phyloP scores from a whole-genome alignment of 2,888 invertebrate genomes.

The Aporophyla lueneburgensis region DNA sequence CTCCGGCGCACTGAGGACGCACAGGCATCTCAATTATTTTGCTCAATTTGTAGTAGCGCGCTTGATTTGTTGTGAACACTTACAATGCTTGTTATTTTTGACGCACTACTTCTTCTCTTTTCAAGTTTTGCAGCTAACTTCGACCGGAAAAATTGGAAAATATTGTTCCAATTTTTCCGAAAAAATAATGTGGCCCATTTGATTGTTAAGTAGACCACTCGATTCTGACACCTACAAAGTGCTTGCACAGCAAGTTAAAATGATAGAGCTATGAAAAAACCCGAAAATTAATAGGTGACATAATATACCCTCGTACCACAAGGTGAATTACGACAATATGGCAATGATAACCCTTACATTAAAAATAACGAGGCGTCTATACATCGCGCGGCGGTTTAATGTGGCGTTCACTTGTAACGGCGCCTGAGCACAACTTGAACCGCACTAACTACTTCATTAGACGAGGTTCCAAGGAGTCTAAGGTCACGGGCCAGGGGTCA shows the following conservation, averaged over 20 bases:
- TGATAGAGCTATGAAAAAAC: neutral
- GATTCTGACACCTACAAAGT: neutral
- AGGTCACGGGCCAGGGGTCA: neutral
- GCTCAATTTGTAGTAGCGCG: neutral
- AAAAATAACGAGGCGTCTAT: constrained; percentile 12
- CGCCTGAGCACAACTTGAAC: constrained; percentile 8
- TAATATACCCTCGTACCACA: neutral
- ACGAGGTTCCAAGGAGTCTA: neutral
- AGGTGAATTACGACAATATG: constrained; percentile 8
- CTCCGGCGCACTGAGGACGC: neutral
- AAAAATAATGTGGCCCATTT: neutral
- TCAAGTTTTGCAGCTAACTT: no score
- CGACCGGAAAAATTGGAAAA: neutral
- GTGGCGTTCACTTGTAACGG: constrained; percentile 20
- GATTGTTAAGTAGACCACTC: neutral
- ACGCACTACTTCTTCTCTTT: neutral
- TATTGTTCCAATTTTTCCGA: neutral
- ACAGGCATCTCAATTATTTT: neutral
- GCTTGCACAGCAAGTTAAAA: neutral
- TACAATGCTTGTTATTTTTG: neutral
- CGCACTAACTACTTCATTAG: constrained; percentile 30
- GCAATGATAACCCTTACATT: constrained; percentile 23
- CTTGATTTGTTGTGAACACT: neutral
- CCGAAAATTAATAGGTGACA: neutral
- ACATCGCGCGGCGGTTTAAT: constrained; percentile 6